phyloP scores from a whole-genome alignment of 2,888 invertebrate genomes.

The Dynastes grantii region DNA sequence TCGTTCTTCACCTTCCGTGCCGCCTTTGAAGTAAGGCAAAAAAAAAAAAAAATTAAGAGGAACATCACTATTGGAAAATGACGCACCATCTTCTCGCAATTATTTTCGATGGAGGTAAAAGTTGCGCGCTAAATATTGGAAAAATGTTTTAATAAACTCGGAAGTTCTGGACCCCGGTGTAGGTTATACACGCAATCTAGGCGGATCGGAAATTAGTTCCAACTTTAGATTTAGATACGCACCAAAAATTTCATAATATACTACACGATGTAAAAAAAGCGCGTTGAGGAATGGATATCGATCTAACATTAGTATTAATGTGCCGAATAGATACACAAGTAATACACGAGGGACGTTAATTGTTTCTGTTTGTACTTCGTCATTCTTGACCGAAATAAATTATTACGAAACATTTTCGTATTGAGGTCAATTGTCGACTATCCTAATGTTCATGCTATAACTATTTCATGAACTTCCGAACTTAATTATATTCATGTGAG shows the following conservation, averaged over 20 bases:
- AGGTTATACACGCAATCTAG: slow-evolving; percentile 34
- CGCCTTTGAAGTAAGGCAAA: neutral
- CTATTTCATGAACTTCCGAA: slow-evolving; percentile 11
- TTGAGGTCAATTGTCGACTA: slow-evolving; percentile 23
- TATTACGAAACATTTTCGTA: slow-evolving; percentile 1
- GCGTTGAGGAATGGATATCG: neutral
- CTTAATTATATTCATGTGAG: neutral
- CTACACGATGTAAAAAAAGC: neutral
- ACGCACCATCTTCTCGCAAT: neutral
- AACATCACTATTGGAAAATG: neutral
- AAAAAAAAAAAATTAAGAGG: neutral
- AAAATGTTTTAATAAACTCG: slow-evolving; percentile 27
- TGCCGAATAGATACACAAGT: neutral
- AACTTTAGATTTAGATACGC: slow-evolving; percentile 28
- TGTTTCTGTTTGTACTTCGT: neutral
- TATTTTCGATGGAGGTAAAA: slow-evolving; percentile 6
- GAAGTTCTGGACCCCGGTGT: neutral
- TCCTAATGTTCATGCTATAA: slow-evolving; percentile 25
- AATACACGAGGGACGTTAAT: neutral
- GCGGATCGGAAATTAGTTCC: slow-evolving; percentile 27
- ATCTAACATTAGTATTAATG: slow-evolving; percentile 9
- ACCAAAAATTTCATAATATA: slow-evolving; percentile 15
- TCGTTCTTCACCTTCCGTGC: neutral
- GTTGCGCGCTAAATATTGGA: slow-evolving; percentile 18
- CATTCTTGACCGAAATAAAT: neutral